phyloP scores from a whole-genome alignment of 2,113 vertebrate genomes.

The Columba livia region DNA sequence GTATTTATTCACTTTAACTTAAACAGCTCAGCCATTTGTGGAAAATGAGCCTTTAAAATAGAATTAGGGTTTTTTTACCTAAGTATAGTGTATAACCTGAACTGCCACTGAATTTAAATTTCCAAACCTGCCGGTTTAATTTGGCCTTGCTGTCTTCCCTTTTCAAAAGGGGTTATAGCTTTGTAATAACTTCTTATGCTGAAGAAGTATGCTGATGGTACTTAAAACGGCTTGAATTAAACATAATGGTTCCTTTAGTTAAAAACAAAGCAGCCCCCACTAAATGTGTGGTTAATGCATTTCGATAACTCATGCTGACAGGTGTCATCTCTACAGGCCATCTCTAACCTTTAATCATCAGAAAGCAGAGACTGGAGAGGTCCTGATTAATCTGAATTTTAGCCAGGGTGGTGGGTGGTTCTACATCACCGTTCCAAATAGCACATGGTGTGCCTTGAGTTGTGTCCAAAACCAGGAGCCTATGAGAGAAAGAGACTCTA shows the following conservation, averaged over 20 bases:
- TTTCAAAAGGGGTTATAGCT: neutral
- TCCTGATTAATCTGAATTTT: constrained; percentile 43
- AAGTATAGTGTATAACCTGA: neutral
- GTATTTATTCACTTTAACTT: constrained; percentile 70
- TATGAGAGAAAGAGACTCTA: neutral
- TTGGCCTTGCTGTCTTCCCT: constrained; percentile 3
- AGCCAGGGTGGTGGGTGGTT: constrained; percentile 39
- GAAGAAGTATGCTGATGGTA: neutral
- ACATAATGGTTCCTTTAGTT: neutral
- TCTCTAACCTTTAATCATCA: constrained; percentile 26
- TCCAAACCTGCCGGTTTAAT: constrained; percentile 30
- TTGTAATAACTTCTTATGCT: neutral
- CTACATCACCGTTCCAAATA: neutral
- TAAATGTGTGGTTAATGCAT: neutral
- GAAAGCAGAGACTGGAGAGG: neutral
- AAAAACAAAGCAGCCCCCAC: neutral
- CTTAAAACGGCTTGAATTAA: neutral
- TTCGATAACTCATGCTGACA: neutral
- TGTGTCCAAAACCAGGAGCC: neutral
- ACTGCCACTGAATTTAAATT: constrained; percentile 28
- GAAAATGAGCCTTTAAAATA: constrained; percentile 66
- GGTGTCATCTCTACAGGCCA: constrained; percentile 42
- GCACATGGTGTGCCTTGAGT: neutral
- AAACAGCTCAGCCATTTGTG: constrained; percentile 63
- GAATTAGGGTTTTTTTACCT: constrained; percentile 29